A percentile compares a stretch with the other conserved stretches of the same genome.
Evolutionary conservation across 2,113 vertebrate genomes (phyloP).

Genomic region (Rhegmatorhina hoffmannsi): DNA sequence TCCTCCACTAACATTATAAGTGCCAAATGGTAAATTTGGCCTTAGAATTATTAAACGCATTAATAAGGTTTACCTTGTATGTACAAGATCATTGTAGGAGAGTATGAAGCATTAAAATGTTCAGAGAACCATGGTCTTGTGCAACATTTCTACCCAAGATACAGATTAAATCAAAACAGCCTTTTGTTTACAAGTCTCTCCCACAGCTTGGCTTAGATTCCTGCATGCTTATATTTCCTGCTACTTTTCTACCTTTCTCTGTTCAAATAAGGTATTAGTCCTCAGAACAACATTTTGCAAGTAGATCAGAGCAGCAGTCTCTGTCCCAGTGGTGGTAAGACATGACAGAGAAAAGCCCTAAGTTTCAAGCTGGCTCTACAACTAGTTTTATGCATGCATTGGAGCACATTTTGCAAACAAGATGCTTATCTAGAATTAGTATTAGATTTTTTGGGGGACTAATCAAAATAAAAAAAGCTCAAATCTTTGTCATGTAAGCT

Average conservation of each 20-base stretch:
- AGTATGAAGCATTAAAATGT: background rate
- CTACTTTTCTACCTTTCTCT: background rate
- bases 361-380: background rate
- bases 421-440: background rate
- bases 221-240: background rate
- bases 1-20: background rate
- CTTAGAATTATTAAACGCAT: background rate
- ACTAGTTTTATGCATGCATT: background rate
- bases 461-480: background rate
- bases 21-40: background rate
- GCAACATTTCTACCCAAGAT: background rate
- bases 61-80: background rate
- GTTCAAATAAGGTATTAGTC: background rate
- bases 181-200: background rate
- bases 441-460: background rate
- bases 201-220: background rate
- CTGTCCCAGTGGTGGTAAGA: background rate
- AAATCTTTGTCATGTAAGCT: background rate
- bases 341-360: background rate
- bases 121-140: fast-evolving
- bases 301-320: background rate
- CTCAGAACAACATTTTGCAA: background rate
- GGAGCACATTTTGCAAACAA: background rate
- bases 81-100: background rate
- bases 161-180: background rate